Evolutionary conservation across 2,797 vertebrate species (phyloP).

Genomic region (Cetoscarus ocellatus): DNA sequence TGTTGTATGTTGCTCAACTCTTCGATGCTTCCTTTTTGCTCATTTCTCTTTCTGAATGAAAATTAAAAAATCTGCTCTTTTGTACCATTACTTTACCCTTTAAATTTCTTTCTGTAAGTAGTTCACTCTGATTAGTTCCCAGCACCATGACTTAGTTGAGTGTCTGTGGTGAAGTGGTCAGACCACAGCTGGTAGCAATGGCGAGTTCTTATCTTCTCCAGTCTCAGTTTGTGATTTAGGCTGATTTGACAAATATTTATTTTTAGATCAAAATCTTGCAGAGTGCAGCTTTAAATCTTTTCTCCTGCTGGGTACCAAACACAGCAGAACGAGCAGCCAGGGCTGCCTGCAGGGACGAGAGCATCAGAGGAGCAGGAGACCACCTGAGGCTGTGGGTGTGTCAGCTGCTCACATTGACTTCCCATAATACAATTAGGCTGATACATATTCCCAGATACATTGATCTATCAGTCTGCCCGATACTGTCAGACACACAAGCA

Average conservation of each 20-base stretch:
- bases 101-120: slow-evolving; percentile 24
- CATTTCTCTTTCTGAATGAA: not conserved
- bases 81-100: no score
- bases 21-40: not conserved
- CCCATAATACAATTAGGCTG: slow-evolving; percentile 73
- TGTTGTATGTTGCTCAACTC: slow-evolving; percentile 2
- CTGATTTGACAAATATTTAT: slow-evolving; percentile 57
- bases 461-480: slow-evolving; percentile 64
- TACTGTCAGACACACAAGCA: slow-evolving; percentile 35
- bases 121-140: slow-evolving; percentile 2
- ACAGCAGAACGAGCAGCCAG: slow-evolving; percentile 33
- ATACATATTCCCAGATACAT: slow-evolving; percentile 83
- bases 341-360: slow-evolving; percentile 8
- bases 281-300: slow-evolving; percentile 58
- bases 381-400: slow-evolving; percentile 36
- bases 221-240: slow-evolving; percentile 45
- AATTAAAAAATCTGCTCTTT: not conserved
- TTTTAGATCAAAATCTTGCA: slow-evolving; percentile 58
- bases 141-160: slow-evolving; percentile 7
- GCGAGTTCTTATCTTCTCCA: slow-evolving; percentile 17
- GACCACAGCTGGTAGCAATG: slow-evolving; percentile 18
- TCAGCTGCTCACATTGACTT: slow-evolving; percentile 63
- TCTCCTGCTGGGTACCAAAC: slow-evolving; percentile 43
- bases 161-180: not conserved
- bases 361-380: slow-evolving; percentile 10